Conservation (phyloP, 1,140 invertebrate species). For the Eriocheir sinensis region DNA sequence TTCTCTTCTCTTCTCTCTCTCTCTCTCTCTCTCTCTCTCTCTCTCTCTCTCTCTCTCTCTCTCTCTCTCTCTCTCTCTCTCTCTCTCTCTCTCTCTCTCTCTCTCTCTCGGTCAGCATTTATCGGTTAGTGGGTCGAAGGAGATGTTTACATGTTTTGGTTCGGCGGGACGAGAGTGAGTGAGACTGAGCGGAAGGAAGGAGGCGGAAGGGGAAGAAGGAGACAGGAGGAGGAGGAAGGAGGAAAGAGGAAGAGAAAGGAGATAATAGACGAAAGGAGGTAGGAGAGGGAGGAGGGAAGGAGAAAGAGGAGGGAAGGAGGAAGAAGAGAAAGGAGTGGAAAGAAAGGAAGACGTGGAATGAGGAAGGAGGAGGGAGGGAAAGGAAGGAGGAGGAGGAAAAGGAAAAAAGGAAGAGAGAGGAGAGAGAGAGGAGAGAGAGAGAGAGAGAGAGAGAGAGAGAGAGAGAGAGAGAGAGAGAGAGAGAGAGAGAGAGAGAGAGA, state of each 20-base stretch:
- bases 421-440: not conserved
- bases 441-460: not conserved
- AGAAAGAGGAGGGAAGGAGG: not conserved
- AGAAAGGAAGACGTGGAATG: no score
- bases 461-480: no score
- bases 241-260: not conserved
- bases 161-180: not conserved
- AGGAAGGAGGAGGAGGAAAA: not conserved
- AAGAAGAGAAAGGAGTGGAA: no score
- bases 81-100: constrained; percentile 18
- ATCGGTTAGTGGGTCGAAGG: not conserved
- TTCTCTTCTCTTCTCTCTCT: not conserved
- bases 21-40: not conserved
- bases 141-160: not conserved
- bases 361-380: not conserved
- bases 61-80: constrained; percentile 22
- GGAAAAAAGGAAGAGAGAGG: not conserved
- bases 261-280: no score
- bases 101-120: not conserved
- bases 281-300: no score
- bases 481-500: not conserved
- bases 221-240: not conserved
- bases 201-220: not conserved
- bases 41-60: constrained; percentile 3
- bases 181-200: not conserved